phyloP scores from a whole-genome alignment of 2,113 vertebrate genomes.

The Heteronetta atricapilla region DNA sequence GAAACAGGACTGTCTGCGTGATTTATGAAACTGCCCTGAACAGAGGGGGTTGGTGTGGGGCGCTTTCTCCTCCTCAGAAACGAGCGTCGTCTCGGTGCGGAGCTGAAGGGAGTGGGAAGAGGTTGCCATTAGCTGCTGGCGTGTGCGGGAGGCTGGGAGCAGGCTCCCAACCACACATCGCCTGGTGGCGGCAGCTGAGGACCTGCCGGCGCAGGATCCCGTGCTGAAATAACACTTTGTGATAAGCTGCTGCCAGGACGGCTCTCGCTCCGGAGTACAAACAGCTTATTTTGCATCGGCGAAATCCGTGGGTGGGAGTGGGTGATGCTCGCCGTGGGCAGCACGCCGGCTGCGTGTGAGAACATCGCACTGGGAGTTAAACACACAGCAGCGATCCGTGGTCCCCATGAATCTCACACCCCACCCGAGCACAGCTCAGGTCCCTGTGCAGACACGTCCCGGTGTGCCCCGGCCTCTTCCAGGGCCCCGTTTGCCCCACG shows the following conservation, averaged over 20 bases:
- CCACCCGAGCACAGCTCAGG: neutral
- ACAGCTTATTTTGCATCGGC: neutral
- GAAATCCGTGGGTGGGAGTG: neutral
- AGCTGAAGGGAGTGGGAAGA: rapidly evolving
- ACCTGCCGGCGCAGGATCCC: neutral
- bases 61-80: rapidly evolving
- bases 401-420: neutral
- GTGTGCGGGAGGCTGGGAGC: neutral
- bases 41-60: neutral
- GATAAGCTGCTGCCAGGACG: neutral
- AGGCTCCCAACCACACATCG: neutral
- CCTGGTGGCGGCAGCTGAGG: neutral
- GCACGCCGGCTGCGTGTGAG: neutral
- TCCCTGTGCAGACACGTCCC: neutral
- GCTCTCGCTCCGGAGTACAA: neutral
- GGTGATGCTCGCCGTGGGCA: neutral
- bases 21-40: neutral
- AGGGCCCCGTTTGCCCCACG: neutral
- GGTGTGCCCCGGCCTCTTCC: neutral
- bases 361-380: neutral
- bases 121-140: neutral
- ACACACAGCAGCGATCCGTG: neutral
- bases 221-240: neutral
- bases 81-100: neutral
- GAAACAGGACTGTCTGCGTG: neutral